phyloP scores from a whole-genome alignment of 2,888 invertebrate species.

The Aporophyla lueneburgensis region DNA sequence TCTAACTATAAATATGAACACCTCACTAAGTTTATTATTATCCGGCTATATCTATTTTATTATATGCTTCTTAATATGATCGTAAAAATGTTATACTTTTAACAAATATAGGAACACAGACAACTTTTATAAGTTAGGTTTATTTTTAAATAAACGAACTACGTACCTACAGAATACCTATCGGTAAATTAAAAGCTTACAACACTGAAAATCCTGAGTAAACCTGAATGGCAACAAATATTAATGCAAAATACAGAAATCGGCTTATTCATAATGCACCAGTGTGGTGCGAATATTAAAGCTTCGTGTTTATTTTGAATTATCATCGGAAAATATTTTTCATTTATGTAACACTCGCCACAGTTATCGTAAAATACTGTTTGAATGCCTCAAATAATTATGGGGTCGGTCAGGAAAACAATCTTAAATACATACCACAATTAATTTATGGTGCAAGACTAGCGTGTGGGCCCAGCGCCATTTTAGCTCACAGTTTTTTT shows the following conservation, averaged over 20 bases:
- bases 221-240: neutral
- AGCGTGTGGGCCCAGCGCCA: neutral
- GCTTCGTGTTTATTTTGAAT: no score
- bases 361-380: neutral
- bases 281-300: neutral
- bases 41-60: slow-evolving; percentile 20
- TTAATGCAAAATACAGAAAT: neutral
- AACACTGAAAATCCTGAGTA: neutral
- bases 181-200: neutral
- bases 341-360: neutral
- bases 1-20: slow-evolving; percentile 49
- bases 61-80: neutral
- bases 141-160: slow-evolving; percentile 4
- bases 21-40: slow-evolving; percentile 43
- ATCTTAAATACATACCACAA: neutral
- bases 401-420: neutral
- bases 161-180: neutral
- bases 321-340: neutral
- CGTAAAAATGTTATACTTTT: neutral
- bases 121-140: neutral
- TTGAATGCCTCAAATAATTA: neutral
- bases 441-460: neutral
- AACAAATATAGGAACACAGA: no score
- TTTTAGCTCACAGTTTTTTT: neutral
- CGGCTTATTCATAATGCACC: neutral